Evolutionary conservation across 1,140 invertebrate genomes (phyloP).

Genomic region (Tetragnatha versicolor): DNA sequence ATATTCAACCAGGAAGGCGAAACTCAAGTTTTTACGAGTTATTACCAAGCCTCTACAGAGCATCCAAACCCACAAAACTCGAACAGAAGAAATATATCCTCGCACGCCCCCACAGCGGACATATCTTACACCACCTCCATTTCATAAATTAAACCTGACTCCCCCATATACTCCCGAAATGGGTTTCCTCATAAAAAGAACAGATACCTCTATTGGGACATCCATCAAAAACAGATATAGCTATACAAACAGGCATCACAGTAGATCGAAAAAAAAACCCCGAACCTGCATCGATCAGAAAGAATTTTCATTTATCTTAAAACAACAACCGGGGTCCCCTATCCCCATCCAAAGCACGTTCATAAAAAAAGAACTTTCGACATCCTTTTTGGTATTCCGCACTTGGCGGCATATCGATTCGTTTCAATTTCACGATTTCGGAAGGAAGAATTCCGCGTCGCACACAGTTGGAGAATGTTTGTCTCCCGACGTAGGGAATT

Average conservation of each 20-base stretch:
- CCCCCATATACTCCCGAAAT: conserved; percentile 5
- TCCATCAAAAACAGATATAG: conserved; percentile 10
- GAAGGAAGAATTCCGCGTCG: conserved; percentile 13
- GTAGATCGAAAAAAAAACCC: neutral
- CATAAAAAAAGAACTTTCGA: conserved; percentile 15
- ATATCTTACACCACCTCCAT: neutral
- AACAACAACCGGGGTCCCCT: neutral
- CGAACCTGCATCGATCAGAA: neutral
- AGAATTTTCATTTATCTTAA: conserved; percentile 1
- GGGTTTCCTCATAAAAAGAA: neutral
- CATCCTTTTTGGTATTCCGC: conserved; percentile 31
- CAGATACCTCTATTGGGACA: conserved; percentile 12
- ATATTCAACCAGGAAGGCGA: too few species aligned
- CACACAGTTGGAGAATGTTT: conserved; percentile 34
- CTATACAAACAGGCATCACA: neutral
- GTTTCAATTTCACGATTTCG: conserved; percentile 46
- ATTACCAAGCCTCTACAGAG: too few species aligned
- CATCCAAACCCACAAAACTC: neutral
- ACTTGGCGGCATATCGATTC: conserved; percentile 28
- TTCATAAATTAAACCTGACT: conserved; percentile 34
- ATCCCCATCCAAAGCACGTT: neutral
- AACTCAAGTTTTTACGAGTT: too few species aligned
- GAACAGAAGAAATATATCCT: neutral
- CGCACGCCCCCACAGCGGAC: neutral
- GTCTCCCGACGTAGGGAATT: conserved; percentile 28